Evolutionary conservation across 2,888 invertebrate species (phyloP), one percentile per base, ranked within the genome.

Genomic region (Polia nebulosa): DNA sequence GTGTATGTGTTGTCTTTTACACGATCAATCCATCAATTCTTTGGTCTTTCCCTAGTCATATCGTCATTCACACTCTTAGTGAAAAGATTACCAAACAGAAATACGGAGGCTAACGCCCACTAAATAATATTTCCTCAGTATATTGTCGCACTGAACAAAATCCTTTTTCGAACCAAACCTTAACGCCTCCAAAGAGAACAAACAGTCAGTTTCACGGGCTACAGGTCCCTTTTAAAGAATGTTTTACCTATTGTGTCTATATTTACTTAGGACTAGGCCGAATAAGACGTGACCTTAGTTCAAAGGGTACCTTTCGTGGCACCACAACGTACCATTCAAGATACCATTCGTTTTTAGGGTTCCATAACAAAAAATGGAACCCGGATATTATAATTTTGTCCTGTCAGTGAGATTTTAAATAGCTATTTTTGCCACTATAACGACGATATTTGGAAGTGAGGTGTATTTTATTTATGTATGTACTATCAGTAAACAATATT

Each of bases 231-330:
- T 83, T 74, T 67, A 57, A 78, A 78, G 61, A 75, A 65, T 65
- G 68, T 72, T 72, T 72, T 59, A 72, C 57, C 66, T 66, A 72
- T 82, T 81, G 74, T 83, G 84, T 68, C 62, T 52, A 69, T 78
- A 76, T 82, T 82, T 72, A 69, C 64, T 83, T 78, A 83, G 82
- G 82, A 71, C 66, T 29, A 25, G 20, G 41, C 13, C 44, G 55
- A 66, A 72, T 62, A 62, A 77, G 70, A 80, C 69, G 72, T 74
- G 71, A 58, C 64, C 58, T 51, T 25, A 45, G 64, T 36, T 69
- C 69, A 64, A 61, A 72, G 65, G 53, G 52, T 45, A 53, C n/a
- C 25, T 39, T 32, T 32, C 8, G 15, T 29, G 60, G 25, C 58
- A 59, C 36, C 49, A n/a, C n/a, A 57, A 41, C 13, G 49, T 32